Base-by-base conservation (phyloP, 2,888 invertebrate species). In the Sussaba pulchella region DNA sequence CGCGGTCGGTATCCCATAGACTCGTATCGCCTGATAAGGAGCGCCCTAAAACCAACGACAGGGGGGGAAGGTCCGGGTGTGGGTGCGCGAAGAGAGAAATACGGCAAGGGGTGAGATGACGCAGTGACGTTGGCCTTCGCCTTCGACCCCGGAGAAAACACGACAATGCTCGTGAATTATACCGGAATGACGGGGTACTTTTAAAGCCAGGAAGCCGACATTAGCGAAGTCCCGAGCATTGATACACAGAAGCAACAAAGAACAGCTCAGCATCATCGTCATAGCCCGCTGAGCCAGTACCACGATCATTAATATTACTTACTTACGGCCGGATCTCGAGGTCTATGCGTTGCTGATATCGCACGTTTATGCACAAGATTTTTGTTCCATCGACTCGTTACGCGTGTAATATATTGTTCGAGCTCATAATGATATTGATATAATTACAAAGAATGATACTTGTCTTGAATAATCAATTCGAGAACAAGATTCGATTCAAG, bases 221-320 rank as follows among this genome's bases (percentile, higher is more conserved):
- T 91, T 91, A 91, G 88, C 87, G 83, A 80, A 87, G 83, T 79
- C 79, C 61, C 45, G 75, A 85, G 90, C 91, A 92, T 92, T 91
- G 92, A 92, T 91, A 90, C 86, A 75, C 57, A 63, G 59, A 14
- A 47, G 45, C 31, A 17, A 50, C 50, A 61, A 67, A 54, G 66
- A 67, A 72, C 39, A 72, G 45, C 45, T 66, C 84, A 84, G 85
- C 87, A 84, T 87, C 87, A 84, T 87, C 87, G 84, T 70, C 64
- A 57, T 69, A 21, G 69, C 41, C 17, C 69, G 54, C 12, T 57
- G 54, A 24, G 69, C 78, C 73, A 36, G 64, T 67, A 75, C 66
- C 52, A 52, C 81, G 83, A 89, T 89, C 92, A 92, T 92, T 92
- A 92, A 92, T 92, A 91, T 92, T 92, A 91, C 91, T 92, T 91